Conservation (phyloP, 2,888 invertebrate genomes). For the Ormyrus thymus region DNA sequence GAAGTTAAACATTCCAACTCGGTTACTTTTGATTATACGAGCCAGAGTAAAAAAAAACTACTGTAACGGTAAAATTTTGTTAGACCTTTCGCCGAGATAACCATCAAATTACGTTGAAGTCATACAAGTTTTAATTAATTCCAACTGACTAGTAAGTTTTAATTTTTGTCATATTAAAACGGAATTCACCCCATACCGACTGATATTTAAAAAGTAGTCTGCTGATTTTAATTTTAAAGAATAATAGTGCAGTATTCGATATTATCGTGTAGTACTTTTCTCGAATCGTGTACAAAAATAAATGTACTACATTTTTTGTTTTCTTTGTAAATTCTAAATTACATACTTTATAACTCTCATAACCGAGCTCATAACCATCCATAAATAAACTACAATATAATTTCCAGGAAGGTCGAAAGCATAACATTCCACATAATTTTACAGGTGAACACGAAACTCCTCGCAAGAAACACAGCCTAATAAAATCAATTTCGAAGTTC, state of each 20-base stretch:
- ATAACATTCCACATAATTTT: neutral
- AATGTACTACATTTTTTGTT: too few relatives aligned
- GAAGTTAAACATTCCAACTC: slow-evolving; percentile 33
- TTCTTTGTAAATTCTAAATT: too few relatives aligned
- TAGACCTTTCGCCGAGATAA: slow-evolving; percentile 43
- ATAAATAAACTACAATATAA: too few relatives aligned
- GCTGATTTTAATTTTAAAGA: too few relatives aligned
- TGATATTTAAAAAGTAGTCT: too few relatives aligned
- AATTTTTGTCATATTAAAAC: slow-evolving; percentile 6
- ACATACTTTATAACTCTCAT: neutral
- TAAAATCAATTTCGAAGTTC: too few relatives aligned
- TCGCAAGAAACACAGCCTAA: too few relatives aligned
- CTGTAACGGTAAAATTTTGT: slow-evolving; percentile 43
- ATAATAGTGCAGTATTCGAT: too few relatives aligned
- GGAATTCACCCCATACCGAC: too few relatives aligned
- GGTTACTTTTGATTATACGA: slow-evolving; percentile 31
- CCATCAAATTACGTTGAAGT: slow-evolving; percentile 40
- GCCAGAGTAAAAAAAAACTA: slow-evolving; percentile 26
- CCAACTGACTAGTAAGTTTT: slow-evolving; percentile 25
- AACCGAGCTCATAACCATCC: neutral
- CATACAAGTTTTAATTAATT: slow-evolving; percentile 47
- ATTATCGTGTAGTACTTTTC: too few relatives aligned
- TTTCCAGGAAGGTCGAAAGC: too few relatives aligned
- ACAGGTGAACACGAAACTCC: neutral
- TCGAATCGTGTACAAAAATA: too few relatives aligned